Base-by-base conservation (phyloP, 2,797 vertebrate genomes). In the Myotis pilosus region DNA sequence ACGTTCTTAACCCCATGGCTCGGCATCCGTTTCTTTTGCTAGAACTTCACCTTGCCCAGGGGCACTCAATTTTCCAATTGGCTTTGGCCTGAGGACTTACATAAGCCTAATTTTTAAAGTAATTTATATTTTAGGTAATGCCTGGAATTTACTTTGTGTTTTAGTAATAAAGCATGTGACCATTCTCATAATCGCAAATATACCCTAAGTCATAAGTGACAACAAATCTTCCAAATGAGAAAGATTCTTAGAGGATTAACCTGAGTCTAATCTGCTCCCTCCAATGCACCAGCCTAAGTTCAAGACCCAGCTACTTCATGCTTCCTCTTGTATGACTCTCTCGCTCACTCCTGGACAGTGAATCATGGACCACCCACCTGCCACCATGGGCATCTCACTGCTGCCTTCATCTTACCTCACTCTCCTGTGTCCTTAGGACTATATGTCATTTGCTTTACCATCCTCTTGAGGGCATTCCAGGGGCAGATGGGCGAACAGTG, bases 361-460 rank as follows among this genome's bases (percentile, higher is more conserved):
- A 51, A 17, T 28, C 49, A 6, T 0, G 2, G 5, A 6, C 1
- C 17, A 8, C 6, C 25, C 23, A 15, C 4, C 36, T 2, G 0
- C 6, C 3, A 12, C 17, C 68, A 7, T 0, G 2, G 1, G 6
- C n/a, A 22, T 36, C 44, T 49, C n/a, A 8, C 19, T 49, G 28
- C 71, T 9, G 2, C n/a, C n/a, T 3, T 0, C 10, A 3, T 22
- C n/a, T 38, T 7, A 5, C 25, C n/a, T 62, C 6, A 23, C 57
- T 68, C 51, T 33, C 23, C 23, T 38, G 19, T 22, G 44, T 83
- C 55, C 57, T 49, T 10, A 49, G 41, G 72, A 17, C 9, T 13
- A 20, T 12, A 6, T 41, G 16, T 7, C 12, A 55, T 71, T n/a
- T 49, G 23, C 44, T 51, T 72, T 28, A 6, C 15, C n/a, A 4